Percentiles rank a stretch among this genome's conserved stretches.
These are phyloP conservation scores for Lethenteron reissneri DNA, from an alignment of 2,113 vertebrate genomes.

Conservation along the genomic window DNA sequence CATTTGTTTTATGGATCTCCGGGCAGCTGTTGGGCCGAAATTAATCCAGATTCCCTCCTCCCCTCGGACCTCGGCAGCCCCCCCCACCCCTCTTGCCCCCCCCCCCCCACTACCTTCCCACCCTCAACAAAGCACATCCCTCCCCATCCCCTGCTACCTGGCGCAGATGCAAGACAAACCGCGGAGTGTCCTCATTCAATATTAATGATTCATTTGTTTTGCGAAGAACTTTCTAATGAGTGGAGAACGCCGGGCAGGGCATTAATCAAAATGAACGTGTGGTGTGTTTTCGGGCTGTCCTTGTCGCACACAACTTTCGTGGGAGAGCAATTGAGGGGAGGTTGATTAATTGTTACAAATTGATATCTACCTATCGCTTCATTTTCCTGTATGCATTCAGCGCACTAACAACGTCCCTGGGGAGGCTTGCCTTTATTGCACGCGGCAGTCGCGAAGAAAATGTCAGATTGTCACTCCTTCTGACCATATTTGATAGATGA, in stretches of 20 bases:
- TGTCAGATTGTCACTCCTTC: too few relatives aligned
- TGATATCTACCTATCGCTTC: slow-evolving; percentile 4
- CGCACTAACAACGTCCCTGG: slow-evolving; percentile 3
- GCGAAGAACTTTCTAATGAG: slow-evolving; percentile 5
- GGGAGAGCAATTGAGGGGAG: slow-evolving; percentile 2
- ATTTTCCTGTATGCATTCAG: background rate
- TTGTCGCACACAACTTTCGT: slow-evolving; percentile 4
- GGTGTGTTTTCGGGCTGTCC: background rate
- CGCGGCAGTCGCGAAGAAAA: too few relatives aligned
- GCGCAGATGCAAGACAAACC: background rate
- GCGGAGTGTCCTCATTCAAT: slow-evolving; percentile 5
- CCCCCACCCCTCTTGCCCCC: too few relatives aligned
- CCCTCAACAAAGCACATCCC: background rate
- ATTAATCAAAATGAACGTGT: slow-evolving; percentile 5
- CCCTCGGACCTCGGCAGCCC: too few relatives aligned
- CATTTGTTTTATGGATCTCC: too few relatives aligned
- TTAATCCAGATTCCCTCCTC: too few relatives aligned
- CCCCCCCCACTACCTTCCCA: background rate
- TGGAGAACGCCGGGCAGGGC: background rate
- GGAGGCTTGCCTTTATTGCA: background rate
- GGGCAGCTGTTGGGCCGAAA: too few relatives aligned
- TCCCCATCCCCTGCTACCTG: background rate
- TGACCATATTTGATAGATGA: too few relatives aligned
- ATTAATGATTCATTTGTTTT: slow-evolving; percentile 7
- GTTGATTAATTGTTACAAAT: slow-evolving; percentile 4